A percentile compares a stretch with the other conserved stretches of the same genome.
Conservation (phyloP, 2,797 vertebrate genomes). For the Myotis planiceps region DNA sequence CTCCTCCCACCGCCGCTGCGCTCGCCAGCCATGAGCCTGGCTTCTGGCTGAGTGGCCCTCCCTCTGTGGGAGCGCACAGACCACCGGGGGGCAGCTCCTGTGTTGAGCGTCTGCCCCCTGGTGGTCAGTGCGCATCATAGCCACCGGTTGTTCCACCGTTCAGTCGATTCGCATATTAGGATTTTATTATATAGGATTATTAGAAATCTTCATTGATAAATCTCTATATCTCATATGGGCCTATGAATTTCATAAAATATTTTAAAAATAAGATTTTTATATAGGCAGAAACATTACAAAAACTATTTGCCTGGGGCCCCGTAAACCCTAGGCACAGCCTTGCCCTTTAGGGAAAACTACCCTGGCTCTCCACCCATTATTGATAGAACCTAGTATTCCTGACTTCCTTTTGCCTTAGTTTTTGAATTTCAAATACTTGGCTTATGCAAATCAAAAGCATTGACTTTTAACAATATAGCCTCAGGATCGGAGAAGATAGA, state of each 20-base stretch:
- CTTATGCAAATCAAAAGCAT: neutral
- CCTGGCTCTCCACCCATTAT: neutral
- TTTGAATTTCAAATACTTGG: slow-evolving; percentile 29
- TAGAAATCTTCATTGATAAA: neutral
- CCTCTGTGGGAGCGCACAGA: too few species aligned
- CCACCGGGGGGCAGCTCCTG: too few species aligned
- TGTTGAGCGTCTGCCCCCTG: too few species aligned
- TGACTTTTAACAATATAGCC: neutral
- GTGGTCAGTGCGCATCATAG: too few species aligned
- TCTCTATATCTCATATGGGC: neutral
- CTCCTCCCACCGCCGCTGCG: too few species aligned
- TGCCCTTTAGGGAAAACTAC: neutral
- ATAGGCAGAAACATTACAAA: neutral
- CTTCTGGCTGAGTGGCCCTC: too few species aligned
- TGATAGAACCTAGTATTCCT: neutral
- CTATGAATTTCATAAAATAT: neutral
- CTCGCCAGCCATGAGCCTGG: too few species aligned
- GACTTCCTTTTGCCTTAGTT: neutral
- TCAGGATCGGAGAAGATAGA: neutral
- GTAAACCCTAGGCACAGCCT: neutral
- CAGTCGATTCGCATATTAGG: too few species aligned
- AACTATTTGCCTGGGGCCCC: neutral
- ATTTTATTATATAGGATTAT: neutral
- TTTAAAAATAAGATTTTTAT: neutral
- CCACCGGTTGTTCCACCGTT: too few species aligned